Evolutionary conservation across 2,797 vertebrate species (phyloP).

Genomic region (Bovichtus variegatus): DNA sequence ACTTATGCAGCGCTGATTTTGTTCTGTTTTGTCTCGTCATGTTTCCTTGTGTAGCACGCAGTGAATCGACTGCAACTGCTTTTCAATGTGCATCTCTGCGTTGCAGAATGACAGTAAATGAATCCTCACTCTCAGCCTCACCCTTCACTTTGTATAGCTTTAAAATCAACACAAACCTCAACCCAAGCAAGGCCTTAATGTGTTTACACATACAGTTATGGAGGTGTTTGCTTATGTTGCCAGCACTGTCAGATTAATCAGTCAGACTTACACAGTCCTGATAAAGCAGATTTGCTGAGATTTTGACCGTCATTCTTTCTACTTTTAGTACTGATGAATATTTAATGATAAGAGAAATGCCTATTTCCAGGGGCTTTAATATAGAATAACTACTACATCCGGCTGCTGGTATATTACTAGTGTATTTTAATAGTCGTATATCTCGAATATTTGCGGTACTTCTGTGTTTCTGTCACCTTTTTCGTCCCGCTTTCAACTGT

Average conservation of each 20-base stretch:
- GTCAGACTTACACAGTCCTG: not conserved
- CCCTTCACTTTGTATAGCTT: too few relatives aligned
- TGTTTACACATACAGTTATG: too few relatives aligned
- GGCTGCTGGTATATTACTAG: not conserved
- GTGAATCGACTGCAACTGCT: too few relatives aligned
- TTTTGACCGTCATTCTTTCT: not conserved
- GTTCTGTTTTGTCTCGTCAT: too few relatives aligned
- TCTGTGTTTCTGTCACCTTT: constrained; percentile 24
- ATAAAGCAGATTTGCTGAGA: not conserved
- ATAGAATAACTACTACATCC: not conserved
- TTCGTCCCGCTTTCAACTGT: not conserved
- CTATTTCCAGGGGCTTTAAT: not conserved
- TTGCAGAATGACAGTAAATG: too few relatives aligned
- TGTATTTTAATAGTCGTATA: not conserved
- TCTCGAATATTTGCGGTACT: not conserved
- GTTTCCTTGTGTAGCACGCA: too few relatives aligned
- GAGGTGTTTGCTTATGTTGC: not conserved
- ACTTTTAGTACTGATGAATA: not conserved
- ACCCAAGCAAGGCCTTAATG: too few relatives aligned
- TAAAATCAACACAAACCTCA: too few relatives aligned
- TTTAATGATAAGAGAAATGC: not conserved
- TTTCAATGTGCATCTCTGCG: too few relatives aligned
- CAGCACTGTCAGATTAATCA: not conserved
- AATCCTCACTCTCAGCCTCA: constrained; percentile 17
- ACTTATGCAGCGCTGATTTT: too few relatives aligned